Evolutionary conservation across 1,140 invertebrate species (phyloP).

Genomic region (Dinothrombium tinctorium): DNA sequence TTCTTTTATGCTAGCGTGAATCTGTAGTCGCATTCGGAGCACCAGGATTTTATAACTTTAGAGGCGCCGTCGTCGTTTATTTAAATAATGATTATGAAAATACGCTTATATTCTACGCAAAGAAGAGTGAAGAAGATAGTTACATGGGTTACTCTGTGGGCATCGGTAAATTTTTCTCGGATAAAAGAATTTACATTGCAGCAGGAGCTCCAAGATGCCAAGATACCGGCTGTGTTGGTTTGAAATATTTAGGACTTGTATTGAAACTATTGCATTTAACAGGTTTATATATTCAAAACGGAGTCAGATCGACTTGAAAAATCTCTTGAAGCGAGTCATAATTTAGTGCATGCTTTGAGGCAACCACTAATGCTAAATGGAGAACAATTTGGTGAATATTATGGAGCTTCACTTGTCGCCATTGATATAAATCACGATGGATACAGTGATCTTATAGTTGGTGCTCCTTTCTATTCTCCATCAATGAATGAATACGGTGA

Average conservation of each 20-base stretch:
- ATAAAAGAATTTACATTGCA: neutral
- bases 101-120: neutral
- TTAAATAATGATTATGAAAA: neutral
- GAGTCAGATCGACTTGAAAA: neutral
- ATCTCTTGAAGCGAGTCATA: conserved; percentile 20
- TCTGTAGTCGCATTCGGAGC: neutral
- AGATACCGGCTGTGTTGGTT: neutral
- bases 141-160: neutral
- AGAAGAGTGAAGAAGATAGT: neutral
- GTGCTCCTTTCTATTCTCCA: conserved; percentile 69
- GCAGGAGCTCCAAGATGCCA: neutral
- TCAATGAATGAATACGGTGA: conserved; percentile 18
- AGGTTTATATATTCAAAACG: neutral
- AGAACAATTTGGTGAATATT: conserved; percentile 79
- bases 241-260: neutral
- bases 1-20: no score
- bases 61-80: neutral
- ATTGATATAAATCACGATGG: conserved; percentile 79
- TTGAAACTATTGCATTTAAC: neutral
- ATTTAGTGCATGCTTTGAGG: no score
- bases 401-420: conserved; percentile 66
- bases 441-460: conserved; percentile 72
- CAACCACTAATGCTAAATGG: no score
- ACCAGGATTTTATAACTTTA: neutral
- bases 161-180: neutral